These are phyloP conservation scores for Ellobius talpinus DNA, from an alignment of 2,113 vertebrate species.

Conservation along the genomic window DNA sequence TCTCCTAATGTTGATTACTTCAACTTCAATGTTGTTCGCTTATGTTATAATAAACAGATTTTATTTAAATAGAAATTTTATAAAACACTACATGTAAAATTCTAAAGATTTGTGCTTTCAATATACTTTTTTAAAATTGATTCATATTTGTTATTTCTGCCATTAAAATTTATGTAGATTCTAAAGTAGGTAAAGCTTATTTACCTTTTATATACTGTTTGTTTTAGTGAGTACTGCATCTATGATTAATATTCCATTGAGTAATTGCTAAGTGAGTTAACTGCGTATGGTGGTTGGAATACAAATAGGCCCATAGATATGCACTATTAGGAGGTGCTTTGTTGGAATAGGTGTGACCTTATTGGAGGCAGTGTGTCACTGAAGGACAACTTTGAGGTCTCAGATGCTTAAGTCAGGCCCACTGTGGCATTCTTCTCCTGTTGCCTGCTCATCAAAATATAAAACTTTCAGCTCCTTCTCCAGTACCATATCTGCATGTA, in stretches of 20 bases:
- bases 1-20: not conserved
- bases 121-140: not conserved
- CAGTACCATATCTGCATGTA: not conserved
- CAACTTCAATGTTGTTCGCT: not conserved
- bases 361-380: not conserved
- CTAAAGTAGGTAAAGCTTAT: not conserved
- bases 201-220: not conserved
- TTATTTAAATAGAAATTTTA: not conserved
- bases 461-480: not conserved
- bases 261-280: not conserved
- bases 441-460: not conserved
- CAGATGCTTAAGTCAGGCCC: not conserved
- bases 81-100: not conserved
- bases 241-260: not conserved
- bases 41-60: not conserved
- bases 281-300: not conserved
- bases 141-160: not conserved
- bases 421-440: not conserved
- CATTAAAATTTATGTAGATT: not conserved
- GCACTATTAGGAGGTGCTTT: not conserved
- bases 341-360: not conserved
- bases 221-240: not conserved
- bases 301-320: not conserved
- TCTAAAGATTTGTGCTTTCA: not conserved
- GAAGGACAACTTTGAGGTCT: not conserved